Evolutionary conservation across 2,113 vertebrate genomes (phyloP).

Genomic region (Meleagris gallopavo): DNA sequence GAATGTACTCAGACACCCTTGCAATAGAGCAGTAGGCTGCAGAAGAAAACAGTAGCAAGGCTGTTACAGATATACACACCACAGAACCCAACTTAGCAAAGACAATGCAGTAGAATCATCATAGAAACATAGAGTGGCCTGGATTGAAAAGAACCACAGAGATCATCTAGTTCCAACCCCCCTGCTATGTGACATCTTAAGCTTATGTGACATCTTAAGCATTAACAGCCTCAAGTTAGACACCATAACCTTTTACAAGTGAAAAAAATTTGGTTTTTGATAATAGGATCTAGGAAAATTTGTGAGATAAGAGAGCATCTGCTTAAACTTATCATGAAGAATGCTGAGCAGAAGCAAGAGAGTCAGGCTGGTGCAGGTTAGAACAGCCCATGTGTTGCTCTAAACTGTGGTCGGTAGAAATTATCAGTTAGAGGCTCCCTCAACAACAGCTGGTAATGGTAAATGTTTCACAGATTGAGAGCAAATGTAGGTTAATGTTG

Average conservation of each 20-base stretch:
- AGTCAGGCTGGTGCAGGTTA: neutral
- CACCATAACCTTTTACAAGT: neutral
- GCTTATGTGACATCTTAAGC: neutral
- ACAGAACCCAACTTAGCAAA: neutral
- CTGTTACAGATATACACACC: neutral
- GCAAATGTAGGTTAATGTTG: neutral
- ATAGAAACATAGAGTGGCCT: too few relatives aligned
- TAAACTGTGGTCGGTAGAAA: neutral
- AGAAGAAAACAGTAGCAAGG: neutral
- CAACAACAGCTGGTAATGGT: neutral
- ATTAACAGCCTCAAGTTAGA: neutral
- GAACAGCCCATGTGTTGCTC: neutral
- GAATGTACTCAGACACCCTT: neutral
- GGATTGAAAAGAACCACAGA: too few relatives aligned
- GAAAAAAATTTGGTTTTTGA: neutral
- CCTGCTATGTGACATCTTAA: neutral
- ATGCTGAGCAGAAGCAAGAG: neutral
- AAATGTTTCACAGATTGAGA: neutral
- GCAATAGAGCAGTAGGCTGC: too few relatives aligned
- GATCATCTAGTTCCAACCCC: too few relatives aligned
- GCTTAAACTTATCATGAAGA: neutral
- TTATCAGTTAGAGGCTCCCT: neutral
- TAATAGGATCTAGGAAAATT: neutral
- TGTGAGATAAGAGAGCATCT: neutral
- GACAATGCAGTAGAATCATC: too few relatives aligned